Evolutionary conservation across 2,113 vertebrate genomes (phyloP), one percentile per base, ranked within the genome.

Genomic region (Gopherus flavomarginatus): DNA sequence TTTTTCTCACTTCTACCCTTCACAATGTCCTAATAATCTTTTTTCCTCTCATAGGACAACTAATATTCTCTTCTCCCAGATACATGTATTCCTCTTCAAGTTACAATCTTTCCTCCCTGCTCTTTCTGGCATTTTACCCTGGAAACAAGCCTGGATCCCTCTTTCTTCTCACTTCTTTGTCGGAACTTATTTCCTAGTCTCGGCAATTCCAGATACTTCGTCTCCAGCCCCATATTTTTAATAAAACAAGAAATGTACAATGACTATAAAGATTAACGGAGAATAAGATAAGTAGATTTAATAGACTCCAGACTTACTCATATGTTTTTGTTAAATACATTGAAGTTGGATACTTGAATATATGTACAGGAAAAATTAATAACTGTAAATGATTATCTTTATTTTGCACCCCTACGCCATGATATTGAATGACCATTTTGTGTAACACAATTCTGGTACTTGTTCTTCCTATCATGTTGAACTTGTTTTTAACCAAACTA

Each of bases 401-500:
- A 19, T 35, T n/a, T 8, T 69, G 65, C 8, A n/a, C 65, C 16
- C 35, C 17, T 42, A 35, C 16, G 1, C 82, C 62, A 82, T 87
- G 56, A 75, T 38, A 44, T n/a, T 54, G 88, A 38, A 27, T 44
- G 12, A 35, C 13, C 9, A 38, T 93, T 93, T 91, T 92, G 31
- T 19, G 87, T 62, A 69, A 42, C 22, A 57, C 16, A 85, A n/a
- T 77, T 86, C 49, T 81, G 6, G 11, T 81, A 0, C 59, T 88
- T 35, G 19, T 31, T 5, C 72, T 96, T 27, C 85, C 11, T 69
- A 82, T 65, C 26, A 83, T 56, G 24, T 57, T 92, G 52, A 47
- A 19, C 35, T 92, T 85, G 53, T 54, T 96, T 90, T 95, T 89
- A 89, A 27, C 80, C 38, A 87, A 47, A 19, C 85, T 88, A 75